Base-by-base conservation (phyloP, 2,888 invertebrate species). In the Hipparchia sbordonii region DNA sequence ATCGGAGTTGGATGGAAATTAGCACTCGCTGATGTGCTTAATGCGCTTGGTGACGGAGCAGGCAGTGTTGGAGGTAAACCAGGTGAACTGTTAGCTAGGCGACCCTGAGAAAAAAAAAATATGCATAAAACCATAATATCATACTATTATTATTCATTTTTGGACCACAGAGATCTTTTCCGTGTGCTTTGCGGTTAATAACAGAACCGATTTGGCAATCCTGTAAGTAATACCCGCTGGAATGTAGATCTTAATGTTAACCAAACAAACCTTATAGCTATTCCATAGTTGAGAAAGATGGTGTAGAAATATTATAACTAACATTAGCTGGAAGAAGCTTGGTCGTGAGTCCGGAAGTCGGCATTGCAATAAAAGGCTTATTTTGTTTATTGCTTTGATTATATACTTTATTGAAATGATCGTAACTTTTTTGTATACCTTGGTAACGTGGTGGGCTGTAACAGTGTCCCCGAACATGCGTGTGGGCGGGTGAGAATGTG, bases 401-500 rank as follows among this genome's bases (percentile, higher is more conserved):
- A n/a, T n/a, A n/a, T n/a, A n/a, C n/a, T n/a, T n/a, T n/a, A n/a
- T 23, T 23, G 3, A 23, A 56, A 56, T 45, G 10, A 5, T 39
- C 39, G 5, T 6, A 60, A 2, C 9, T 33, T 8, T 60, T 23
- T 3, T 5, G 10, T 54, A 2, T 79, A 92, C 93, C 89, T 93
- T 93, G 71, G 86, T 87, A 33, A 93, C 89, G 77, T 92, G 93
- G 81, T 92, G 92, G 71, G 93, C 92, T 68, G 93, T 93, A 74
- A 93, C 92, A 2, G 96, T 96, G 81, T 96, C 96, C 51, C 96
- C 96, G 80, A 96, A 96, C 96, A 96, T 96, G 84, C 96, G 95
- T 5, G 96, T 92, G 23, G 95, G 95, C 66, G 95, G 95, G 75
- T 93, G 93, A 57, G 92, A 87, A 85, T 94, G 92, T 74, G 89